Conservation (phyloP, 2,888 invertebrate genomes). For the Uloborus plumipes region DNA sequence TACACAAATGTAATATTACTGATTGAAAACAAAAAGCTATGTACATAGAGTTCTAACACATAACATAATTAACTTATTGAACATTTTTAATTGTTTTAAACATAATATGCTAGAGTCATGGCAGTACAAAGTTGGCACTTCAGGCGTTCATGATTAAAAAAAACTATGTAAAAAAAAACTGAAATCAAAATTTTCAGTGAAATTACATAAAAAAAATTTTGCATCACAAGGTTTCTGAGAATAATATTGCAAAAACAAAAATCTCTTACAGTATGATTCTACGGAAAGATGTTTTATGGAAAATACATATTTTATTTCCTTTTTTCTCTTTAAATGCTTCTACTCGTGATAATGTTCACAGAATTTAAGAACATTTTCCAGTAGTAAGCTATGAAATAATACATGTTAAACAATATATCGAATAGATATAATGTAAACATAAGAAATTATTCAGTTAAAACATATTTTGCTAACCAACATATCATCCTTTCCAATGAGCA, state of each 20-base stretch:
- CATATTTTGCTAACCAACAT: not conserved
- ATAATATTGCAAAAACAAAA: not conserved
- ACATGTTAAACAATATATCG: constrained; percentile 52
- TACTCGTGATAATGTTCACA: constrained; percentile 48
- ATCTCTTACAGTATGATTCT: too few species aligned
- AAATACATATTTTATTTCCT: not conserved
- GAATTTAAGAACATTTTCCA: constrained; percentile 33
- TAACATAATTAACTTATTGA: not conserved
- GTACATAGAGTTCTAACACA: not conserved
- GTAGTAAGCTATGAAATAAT: constrained; percentile 7
- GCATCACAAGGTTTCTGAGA: too few species aligned
- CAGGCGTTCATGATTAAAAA: constrained; percentile 35
- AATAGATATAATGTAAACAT: constrained; percentile 56
- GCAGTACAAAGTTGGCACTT: constrained; percentile 59
- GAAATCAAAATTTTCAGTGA: not conserved
- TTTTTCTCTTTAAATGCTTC: not conserved
- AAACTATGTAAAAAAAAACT: constrained; percentile 4
- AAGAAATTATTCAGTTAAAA: not conserved
- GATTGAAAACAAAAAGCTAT: not conserved
- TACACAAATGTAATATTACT: not conserved
- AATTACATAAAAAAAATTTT: not conserved
- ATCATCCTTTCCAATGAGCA: not conserved
- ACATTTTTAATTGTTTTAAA: too few species aligned
- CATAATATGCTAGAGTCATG: constrained; percentile 9
- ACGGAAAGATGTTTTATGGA: not conserved